Percentiles rank a stretch among this genome's conserved stretches.
These are phyloP conservation scores for Indri indri DNA, from an alignment of 2,113 vertebrate species.

Conservation along the genomic window DNA sequence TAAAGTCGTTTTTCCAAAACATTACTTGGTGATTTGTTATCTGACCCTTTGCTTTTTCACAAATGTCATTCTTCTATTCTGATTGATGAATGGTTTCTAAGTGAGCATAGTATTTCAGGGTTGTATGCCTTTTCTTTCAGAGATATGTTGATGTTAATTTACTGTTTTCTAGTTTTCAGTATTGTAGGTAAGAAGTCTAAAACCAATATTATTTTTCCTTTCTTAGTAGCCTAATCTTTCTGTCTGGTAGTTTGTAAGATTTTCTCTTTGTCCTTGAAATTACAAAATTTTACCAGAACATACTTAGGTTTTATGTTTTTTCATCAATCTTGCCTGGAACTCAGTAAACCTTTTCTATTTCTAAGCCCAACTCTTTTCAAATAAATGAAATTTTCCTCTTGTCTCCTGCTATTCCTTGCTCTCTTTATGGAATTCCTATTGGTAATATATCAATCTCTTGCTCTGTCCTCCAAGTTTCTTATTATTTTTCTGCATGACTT, in stretches of 20 bases:
- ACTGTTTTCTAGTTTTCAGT: background rate
- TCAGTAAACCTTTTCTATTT: slow-evolving; percentile 7
- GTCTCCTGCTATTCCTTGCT: background rate
- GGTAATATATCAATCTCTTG: background rate
- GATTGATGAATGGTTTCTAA: background rate
- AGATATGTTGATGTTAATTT: background rate
- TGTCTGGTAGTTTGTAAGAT: background rate
- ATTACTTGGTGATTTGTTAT: slow-evolving; percentile 22
- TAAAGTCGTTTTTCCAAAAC: background rate
- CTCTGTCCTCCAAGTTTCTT: slow-evolving; percentile 8
- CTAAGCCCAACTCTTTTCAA: background rate
- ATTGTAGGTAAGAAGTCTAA: background rate
- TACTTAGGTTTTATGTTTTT: background rate
- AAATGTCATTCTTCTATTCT: background rate
- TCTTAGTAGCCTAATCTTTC: background rate
- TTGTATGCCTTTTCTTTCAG: background rate
- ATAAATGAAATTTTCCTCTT: background rate
- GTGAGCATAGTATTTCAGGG: background rate
- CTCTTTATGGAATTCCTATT: background rate
- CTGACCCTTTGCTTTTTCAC: slow-evolving; percentile 22
- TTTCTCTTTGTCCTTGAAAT: slow-evolving; percentile 41
- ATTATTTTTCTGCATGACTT: background rate
- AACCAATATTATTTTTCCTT: background rate
- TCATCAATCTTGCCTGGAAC: background rate
- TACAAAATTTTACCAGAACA: background rate